Base-by-base conservation (phyloP, 2,888 invertebrate species). In the Clepsis dumicolana region DNA sequence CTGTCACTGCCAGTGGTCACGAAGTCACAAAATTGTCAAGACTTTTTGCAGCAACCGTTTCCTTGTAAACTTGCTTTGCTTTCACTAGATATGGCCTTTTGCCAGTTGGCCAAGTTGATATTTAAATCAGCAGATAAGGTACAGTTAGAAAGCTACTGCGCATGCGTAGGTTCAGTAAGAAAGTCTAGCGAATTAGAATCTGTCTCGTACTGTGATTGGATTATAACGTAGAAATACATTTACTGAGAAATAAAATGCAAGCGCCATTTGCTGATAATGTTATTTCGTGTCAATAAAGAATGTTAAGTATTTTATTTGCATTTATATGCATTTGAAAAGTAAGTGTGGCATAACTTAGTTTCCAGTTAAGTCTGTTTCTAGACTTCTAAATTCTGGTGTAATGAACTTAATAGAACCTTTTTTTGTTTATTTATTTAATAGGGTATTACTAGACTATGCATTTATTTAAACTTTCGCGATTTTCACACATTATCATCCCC, bases 81-180 rank as follows among this genome's bases (percentile, higher is more conserved):
- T 66, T 29, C 57, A 57, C 24, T 48, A 24, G 41, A 65, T 2
- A 70, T 76, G 78, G 76, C 76, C 65, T 18, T 18, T 41, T 71
- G 76, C 77, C 76, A 77, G 68, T 64, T 56, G 44, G 52, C 54
- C 25, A 35, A 62, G 53, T 72, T 72, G 70, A 72, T 75, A 77
- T 78, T 78, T 70, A 77, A 77, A 74, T 75, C 25, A 52, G 70
- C 16, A 73, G 75, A 73, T 75, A 74, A 77, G 71, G 61, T 68
- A 74, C 73, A 74, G 75, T 77, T 77, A 78, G 72, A 73, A 75
- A 74, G 71, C 68, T 72, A 67, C 67, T 25, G 25, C 2, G 4
- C 38, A 41, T 32, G 32, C 48, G 10, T 21, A 44, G 54, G 54
- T 62, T 62, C 48, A 24, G 21, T 48, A 56, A 57, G 67, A 67